These are phyloP conservation scores for Urocolius indicus DNA, from an alignment of 2,113 vertebrate genomes.

Conservation along the genomic window DNA sequence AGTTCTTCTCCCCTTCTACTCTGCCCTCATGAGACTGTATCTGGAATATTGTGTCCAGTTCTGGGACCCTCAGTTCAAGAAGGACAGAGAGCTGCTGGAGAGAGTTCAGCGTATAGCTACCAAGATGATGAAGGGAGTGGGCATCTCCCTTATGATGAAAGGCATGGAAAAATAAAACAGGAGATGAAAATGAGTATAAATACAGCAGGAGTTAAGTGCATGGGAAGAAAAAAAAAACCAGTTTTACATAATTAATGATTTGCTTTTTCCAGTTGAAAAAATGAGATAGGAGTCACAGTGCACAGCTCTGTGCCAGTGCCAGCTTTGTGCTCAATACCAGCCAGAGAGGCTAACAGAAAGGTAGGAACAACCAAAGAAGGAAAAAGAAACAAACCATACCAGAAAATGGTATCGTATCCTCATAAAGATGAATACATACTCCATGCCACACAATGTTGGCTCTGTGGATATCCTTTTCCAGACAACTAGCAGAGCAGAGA, in stretches of 20 bases:
- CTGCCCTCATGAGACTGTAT: too few species aligned
- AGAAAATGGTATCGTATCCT: background rate
- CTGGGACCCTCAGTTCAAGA: too few species aligned
- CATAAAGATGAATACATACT: background rate
- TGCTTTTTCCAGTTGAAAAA: background rate
- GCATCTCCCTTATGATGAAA: too few species aligned
- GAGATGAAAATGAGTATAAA: background rate
- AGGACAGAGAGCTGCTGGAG: too few species aligned
- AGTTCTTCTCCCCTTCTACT: too few species aligned
- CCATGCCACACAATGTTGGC: background rate
- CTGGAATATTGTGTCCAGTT: too few species aligned
- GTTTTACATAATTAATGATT: background rate
- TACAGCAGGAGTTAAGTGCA: rapidly evolving
- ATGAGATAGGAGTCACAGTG: background rate
- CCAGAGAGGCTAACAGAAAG: background rate
- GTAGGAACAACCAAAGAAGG: background rate
- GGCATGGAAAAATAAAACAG: background rate
- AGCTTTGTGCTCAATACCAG: background rate
- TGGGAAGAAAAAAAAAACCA: background rate
- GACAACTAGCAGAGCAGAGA: background rate
- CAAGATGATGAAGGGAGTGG: too few species aligned
- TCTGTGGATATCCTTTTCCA: background rate
- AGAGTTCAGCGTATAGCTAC: too few species aligned
- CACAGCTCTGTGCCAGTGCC: background rate
- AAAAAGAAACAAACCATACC: background rate